These are phyloP conservation scores for Cryptomyrus ogoouensis DNA, from an alignment of 2,113 vertebrate species.

Conservation along the genomic window DNA sequence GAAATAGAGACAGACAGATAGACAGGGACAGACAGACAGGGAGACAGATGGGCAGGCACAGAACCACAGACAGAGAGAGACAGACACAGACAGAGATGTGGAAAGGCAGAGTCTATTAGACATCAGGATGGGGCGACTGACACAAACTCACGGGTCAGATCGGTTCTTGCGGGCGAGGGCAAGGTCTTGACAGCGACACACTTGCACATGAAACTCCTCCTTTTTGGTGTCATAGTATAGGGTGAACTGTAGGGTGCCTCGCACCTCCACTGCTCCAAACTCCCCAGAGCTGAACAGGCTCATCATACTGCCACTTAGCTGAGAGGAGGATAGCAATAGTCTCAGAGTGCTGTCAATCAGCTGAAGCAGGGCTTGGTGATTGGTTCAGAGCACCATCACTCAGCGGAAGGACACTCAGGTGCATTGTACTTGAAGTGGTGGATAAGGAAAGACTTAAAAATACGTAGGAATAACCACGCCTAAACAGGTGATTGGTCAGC, in stretches of 20 bases:
- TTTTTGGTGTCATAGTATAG: slow-evolving; percentile 65
- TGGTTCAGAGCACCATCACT: not conserved
- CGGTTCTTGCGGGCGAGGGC: slow-evolving; percentile 73
- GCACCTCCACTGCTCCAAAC: slow-evolving; percentile 69
- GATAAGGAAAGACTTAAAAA: not conserved
- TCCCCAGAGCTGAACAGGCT: slow-evolving; percentile 84
- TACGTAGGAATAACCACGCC: not conserved
- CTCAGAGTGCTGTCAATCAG: slow-evolving; percentile 2
- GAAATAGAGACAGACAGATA: no score
- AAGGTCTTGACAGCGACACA: slow-evolving; percentile 79
- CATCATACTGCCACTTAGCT: slow-evolving; percentile 86
- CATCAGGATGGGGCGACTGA: not conserved
- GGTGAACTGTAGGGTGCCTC: slow-evolving; percentile 77
- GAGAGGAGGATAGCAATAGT: not conserved
- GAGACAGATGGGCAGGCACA: not conserved
- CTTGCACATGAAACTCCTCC: slow-evolving; percentile 73
- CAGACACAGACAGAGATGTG: not conserved
- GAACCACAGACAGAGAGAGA: not conserved
- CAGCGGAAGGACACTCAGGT: not conserved
- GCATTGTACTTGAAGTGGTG: not conserved
- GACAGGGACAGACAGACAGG: no score
- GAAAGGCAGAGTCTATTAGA: not conserved
- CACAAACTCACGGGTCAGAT: slow-evolving; percentile 80
- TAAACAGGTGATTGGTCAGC: not conserved
- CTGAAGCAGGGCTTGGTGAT: no score